Base-by-base conservation (phyloP, 1,140 invertebrate species). In the Drosophila watanabei region DNA sequence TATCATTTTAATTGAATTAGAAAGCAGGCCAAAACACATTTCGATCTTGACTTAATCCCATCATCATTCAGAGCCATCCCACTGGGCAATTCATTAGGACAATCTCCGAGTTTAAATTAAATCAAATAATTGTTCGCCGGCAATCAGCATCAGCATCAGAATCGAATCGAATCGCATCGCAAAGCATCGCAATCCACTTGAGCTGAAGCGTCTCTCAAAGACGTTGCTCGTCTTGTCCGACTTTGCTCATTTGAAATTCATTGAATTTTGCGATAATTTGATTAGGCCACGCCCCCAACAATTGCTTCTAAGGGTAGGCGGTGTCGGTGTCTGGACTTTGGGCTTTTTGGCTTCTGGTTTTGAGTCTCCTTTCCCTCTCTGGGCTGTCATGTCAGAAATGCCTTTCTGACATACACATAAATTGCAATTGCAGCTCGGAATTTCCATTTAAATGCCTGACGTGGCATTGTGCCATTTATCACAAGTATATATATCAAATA, bases 381-480 rank as follows among this genome's bases (percentile, higher is more conserved):
- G 33, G 48, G 18, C n/a, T 68, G 63, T 70, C 65, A 68, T 71
- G 39, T 68, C 63, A 46, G 61, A 77, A 72, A 48, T 72, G 66
- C 63, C 64, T 72, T 61, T 76, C 39, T 75, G 83, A 79, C 83
- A 87, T 82, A 80, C 83, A 87, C 83, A 87, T 82, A 80, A 87
- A 78, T 87, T 87, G 79, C 79, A 82, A 56, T 71, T 61, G 33
- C 70, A 41, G 35, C 32, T 63, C 33, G 32, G 60, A 65, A 88
- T 87, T 87, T 83, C 68, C 83, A 89, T 89, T 85, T 85, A 89
- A 89, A 88, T 81, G 64, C 68, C 49, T 63, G 64, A 69, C 49
- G 28, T 77, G 73, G 51, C 68, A 80, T 60, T 80, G 60, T 54
- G 39, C 57, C 77, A 83, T 88, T 82, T 83, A 80, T 83, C 84